Conservation (phyloP, 2,888 invertebrate species). For the Lathronympha strigana region DNA sequence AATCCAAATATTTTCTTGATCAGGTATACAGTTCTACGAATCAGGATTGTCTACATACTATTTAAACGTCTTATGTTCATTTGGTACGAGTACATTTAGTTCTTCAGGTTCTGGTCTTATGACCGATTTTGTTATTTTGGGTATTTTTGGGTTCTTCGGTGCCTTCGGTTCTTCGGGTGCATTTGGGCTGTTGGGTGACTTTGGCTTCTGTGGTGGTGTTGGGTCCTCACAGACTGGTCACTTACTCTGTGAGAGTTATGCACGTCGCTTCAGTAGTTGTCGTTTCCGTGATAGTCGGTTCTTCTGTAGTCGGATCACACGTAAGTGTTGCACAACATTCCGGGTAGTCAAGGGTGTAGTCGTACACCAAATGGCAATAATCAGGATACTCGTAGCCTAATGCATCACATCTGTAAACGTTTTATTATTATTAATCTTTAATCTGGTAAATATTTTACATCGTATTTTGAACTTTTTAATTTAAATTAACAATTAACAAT, state of each 20-base stretch:
- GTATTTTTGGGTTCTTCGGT: not conserved
- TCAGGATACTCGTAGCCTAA: not conserved
- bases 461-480: too few species aligned
- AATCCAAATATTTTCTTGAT: too few species aligned
- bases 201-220: not conserved
- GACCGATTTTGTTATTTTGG: not conserved
- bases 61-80: not conserved
- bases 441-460: too few species aligned
- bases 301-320: not conserved
- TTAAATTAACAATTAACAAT: too few species aligned
- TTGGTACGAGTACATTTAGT: too few species aligned
- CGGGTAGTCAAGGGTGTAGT: constrained; percentile 21
- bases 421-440: too few species aligned
- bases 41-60: not conserved
- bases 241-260: not conserved
- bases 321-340: not conserved
- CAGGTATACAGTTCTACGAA: too few species aligned
- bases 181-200: too few species aligned
- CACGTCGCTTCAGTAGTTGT: not conserved
- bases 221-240: not conserved
- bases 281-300: not conserved
- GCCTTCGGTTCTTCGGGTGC: not conserved
- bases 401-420: constrained; percentile 1
- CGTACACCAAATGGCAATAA: not conserved
- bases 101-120: not conserved